phyloP scores from a whole-genome alignment of 2,797 vertebrate genomes.

The Glossophaga mutica region DNA sequence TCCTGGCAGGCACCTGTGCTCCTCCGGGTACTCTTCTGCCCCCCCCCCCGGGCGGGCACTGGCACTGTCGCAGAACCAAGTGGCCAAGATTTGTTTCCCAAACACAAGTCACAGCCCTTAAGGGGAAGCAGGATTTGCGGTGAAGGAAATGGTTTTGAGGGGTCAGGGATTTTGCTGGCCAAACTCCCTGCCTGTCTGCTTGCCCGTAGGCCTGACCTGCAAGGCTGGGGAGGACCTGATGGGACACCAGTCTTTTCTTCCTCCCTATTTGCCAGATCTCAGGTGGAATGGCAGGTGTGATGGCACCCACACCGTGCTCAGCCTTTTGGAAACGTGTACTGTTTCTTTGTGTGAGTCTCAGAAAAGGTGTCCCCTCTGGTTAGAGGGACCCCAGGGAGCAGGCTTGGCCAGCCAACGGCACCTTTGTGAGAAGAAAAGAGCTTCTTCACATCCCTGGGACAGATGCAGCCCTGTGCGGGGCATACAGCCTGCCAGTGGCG shows the following conservation, averaged over 20 bases:
- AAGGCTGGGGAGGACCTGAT: neutral
- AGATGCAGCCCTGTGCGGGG: neutral
- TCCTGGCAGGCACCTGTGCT: neutral
- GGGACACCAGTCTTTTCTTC: neutral
- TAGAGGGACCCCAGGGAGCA: no score
- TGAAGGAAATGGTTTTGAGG: neutral
- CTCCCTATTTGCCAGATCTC: neutral
- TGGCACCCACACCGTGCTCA: neutral
- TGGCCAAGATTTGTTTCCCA: neutral
- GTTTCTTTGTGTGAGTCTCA: neutral
- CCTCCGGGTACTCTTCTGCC: neutral
- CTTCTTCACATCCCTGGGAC: neutral
- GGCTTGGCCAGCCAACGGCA: neutral
- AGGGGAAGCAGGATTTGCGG: neutral
- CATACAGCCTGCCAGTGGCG: fast-evolving
- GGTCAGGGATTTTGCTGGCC: neutral
- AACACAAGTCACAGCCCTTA: neutral
- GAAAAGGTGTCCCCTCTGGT: neutral
- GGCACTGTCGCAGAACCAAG: neutral
- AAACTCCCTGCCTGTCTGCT: neutral
- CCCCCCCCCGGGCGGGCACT: neutral
- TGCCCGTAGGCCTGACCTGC: neutral
- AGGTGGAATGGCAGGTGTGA: neutral
- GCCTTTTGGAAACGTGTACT: neutral
- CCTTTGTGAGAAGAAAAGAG: neutral